Conservation (phyloP, 2,888 invertebrate genomes). For the Acanthoscelides obtectus region DNA sequence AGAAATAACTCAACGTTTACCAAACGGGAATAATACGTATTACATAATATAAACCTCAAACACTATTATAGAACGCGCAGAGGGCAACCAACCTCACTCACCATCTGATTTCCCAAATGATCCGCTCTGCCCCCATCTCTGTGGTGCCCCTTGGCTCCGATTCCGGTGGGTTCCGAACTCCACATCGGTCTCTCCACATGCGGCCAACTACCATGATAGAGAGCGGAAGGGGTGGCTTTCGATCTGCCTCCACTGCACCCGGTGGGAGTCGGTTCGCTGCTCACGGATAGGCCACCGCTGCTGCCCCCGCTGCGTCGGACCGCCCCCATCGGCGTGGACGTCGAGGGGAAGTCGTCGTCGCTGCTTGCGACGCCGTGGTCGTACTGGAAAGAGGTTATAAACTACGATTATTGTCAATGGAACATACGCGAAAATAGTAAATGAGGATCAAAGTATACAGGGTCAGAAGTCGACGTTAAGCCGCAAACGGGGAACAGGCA, state of each 20-base stretch:
- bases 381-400: conserved; percentile 24
- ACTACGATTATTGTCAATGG: too few species aligned
- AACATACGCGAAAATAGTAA: too few species aligned
- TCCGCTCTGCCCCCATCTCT: background rate
- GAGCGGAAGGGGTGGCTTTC: conserved; percentile 11
- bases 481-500: too few species aligned
- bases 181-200: conserved; percentile 48
- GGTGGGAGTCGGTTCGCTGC: conserved; percentile 40
- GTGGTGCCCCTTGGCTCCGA: background rate
- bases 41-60: too few species aligned
- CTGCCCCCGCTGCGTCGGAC: conserved; percentile 19
- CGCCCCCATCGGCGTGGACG: conserved; percentile 39
- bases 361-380: conserved; percentile 22
- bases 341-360: conserved; percentile 24
- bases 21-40: too few species aligned
- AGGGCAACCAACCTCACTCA: too few species aligned
- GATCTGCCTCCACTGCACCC: conserved; percentile 14
- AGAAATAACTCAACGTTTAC: too few species aligned
- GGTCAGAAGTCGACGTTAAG: too few species aligned
- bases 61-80: too few species aligned
- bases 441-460: too few species aligned
- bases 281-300: conserved; percentile 42
- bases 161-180: conserved; percentile 43
- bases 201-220: conserved; percentile 62
- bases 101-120: background rate